These are phyloP conservation scores for Chitala chitala DNA, from an alignment of 2,113 vertebrate species.

Conservation along the genomic window DNA sequence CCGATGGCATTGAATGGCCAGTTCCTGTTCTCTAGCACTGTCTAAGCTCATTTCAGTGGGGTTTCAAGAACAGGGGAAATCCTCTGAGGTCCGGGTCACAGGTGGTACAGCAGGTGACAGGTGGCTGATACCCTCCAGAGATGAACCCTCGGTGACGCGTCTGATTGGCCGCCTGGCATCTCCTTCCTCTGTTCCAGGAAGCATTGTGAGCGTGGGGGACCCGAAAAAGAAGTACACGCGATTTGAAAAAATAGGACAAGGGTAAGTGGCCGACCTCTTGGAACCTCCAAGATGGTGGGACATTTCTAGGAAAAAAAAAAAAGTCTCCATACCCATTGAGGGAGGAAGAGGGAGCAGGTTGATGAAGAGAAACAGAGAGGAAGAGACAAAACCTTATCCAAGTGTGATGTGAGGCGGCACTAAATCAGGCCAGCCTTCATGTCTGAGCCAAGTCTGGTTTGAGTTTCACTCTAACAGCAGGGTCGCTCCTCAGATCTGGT, in stretches of 20 bases:
- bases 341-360: neutral
- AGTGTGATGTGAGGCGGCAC: conserved; percentile 38
- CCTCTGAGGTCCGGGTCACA: too few species aligned
- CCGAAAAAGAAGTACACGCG: conserved; percentile 98
- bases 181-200: conserved; percentile 65
- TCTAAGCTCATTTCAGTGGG: neutral
- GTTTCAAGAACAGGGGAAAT: neutral
- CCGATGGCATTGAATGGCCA: too few species aligned
- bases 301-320: too few species aligned
- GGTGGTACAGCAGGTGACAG: too few species aligned
- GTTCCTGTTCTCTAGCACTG: too few species aligned
- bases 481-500: neutral
- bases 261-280: conserved; percentile 66
- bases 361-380: conserved; percentile 7
- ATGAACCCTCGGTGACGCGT: too few species aligned
- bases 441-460: neutral
- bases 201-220: conserved; percentile 94
- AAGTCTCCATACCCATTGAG: too few species aligned
- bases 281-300: neutral
- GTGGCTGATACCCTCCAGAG: too few species aligned
- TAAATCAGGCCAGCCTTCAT: conserved; percentile 16
- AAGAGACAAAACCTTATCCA: conserved; percentile 43
- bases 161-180: too few species aligned
- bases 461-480: neutral
- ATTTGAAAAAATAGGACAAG: conserved; percentile 98